These are phyloP conservation scores for Sipunculus nudus DNA, from an alignment of 2,888 invertebrate genomes.

Conservation along the genomic window DNA sequence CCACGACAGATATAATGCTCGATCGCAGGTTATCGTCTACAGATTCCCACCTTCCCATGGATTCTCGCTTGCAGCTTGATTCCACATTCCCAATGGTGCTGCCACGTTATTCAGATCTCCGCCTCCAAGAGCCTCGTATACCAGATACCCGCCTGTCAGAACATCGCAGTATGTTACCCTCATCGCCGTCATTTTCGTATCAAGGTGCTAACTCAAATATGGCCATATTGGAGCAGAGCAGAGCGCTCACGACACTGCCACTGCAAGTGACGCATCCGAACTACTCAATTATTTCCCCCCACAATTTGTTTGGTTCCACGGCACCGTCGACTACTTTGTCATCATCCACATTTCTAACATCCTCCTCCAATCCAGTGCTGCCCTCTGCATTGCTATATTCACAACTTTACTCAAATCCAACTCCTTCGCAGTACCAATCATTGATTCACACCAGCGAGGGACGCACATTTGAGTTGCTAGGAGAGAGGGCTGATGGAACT, in stretches of 20 bases:
- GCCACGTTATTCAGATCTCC: slow-evolving; percentile 42
- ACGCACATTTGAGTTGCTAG: slow-evolving; percentile 2
- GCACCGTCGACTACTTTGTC: slow-evolving; percentile 45
- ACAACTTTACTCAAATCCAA: slow-evolving; percentile 52
- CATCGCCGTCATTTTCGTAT: slow-evolving; percentile 40
- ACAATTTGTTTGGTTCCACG: slow-evolving; percentile 43
- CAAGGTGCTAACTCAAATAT: slow-evolving; percentile 50
- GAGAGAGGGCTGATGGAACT: background rate
- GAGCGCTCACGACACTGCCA: slow-evolving; percentile 49
- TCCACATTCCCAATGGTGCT: slow-evolving; percentile 44
- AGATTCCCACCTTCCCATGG: no score
- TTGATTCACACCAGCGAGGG: slow-evolving; percentile 28
- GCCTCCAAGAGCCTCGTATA: slow-evolving; percentile 30
- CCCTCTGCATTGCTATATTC: slow-evolving; percentile 61
- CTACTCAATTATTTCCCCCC: slow-evolving; percentile 47
- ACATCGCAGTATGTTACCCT: slow-evolving; percentile 39
- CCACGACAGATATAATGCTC: no score
- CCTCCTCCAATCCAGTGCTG: slow-evolving; percentile 51
- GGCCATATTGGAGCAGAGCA: slow-evolving; percentile 51
- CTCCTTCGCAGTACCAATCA: slow-evolving; percentile 48
- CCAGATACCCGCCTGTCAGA: slow-evolving; percentile 41
- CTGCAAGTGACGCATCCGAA: slow-evolving; percentile 33
- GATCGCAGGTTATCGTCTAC: no score
- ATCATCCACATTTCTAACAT: slow-evolving; percentile 50
- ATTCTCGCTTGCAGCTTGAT: no score